Percentiles rank a stretch among this genome's conserved stretches.
These are phyloP conservation scores for Cyphomyrus discorhynchus DNA, from an alignment of 2,113 vertebrate genomes.

Conservation along the genomic window DNA sequence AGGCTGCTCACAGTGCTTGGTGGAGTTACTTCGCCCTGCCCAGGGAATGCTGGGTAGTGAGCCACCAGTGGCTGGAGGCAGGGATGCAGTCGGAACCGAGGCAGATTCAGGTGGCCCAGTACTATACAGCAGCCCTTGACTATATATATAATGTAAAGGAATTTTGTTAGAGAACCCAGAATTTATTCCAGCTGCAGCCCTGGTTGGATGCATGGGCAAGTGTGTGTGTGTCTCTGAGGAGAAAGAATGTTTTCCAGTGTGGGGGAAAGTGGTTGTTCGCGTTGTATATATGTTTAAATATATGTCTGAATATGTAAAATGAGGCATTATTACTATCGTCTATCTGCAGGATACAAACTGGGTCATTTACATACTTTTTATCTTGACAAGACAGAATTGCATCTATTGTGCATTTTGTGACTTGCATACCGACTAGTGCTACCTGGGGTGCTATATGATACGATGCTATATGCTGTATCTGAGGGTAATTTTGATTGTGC, in stretches of 20 bases:
- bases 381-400: background rate
- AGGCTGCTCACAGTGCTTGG: background rate
- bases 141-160: background rate
- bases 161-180: background rate
- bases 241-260: background rate
- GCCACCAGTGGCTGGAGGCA: background rate
- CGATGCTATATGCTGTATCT: background rate
- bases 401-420: background rate
- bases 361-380: background rate
- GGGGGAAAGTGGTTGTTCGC: background rate
- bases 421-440: background rate
- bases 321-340: background rate
- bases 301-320: background rate
- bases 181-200: background rate
- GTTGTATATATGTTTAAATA: background rate
- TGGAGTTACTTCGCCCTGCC: background rate
- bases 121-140: background rate
- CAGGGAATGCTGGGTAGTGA: background rate
- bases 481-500: background rate
- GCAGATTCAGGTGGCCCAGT: background rate
- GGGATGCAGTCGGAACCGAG: background rate
- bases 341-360: background rate
- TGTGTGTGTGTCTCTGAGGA: background rate
- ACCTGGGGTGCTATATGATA: background rate
- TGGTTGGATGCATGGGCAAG: background rate